Base-by-base conservation (phyloP, 2,888 invertebrate genomes). In the Phortica magna region DNA sequence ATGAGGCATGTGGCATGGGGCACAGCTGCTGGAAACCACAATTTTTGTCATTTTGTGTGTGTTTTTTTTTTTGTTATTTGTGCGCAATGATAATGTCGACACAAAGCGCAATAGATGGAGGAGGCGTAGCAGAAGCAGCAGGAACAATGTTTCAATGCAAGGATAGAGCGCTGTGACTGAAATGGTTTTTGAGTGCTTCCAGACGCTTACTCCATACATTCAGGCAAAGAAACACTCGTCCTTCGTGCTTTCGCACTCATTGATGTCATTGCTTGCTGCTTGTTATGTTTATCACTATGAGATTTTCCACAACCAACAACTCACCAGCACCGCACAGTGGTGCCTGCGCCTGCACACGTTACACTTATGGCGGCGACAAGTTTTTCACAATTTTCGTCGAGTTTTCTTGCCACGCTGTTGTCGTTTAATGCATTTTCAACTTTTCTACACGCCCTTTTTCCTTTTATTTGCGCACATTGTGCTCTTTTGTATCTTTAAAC, bases 261-360 rank as follows among this genome's bases (percentile, higher is more conserved):
- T 55, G 55, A 6, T 61, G 22, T 61, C 10, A 19, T 61, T 61
- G 19, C 10, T 61, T 61, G 19, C 22, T 61, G 79, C 79, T 80
- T 77, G 82, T 84, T 82, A 81, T 79, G 81, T 84, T 84, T 84
- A 83, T 84, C 85, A 85, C 83, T 42, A 31, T 42, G 7, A 67
- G 61, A 5, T 61, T 61, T 17, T 61, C 9, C 17, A 17, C 31
- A 31, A 31, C 31, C 31, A 31, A 31, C 31, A 31, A 31, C 31
- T 31, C 31, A 31, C 7, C 78, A 75, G 79, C 78, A 73, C 74
- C 78, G 77, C 81, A 84, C 83, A 84, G 84, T 86, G 82, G 82
- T 76, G 86, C 81, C 87, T 82, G 78, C 76, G 31, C 31, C 31
- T 31, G 31, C 31, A 1, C 31, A 31, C 31, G 5, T 4, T 31